These are phyloP conservation scores for Exocentrus adspersus DNA, from an alignment of 2,888 invertebrate species.

Conservation along the genomic window DNA sequence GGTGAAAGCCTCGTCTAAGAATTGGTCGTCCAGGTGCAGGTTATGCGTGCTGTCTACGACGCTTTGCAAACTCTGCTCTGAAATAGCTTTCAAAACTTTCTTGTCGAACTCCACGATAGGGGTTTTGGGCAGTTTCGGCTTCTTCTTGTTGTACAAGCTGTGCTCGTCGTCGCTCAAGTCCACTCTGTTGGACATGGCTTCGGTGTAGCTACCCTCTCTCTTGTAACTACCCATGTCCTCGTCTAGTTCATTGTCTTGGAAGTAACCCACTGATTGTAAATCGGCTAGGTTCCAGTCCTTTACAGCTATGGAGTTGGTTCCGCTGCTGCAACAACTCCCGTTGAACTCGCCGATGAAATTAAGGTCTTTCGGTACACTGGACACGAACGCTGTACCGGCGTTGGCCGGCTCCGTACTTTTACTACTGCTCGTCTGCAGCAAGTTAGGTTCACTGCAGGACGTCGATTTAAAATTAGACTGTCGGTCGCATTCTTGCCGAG, in stretches of 20 bases:
- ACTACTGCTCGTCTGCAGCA: slow-evolving; percentile 45
- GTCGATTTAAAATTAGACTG: slow-evolving; percentile 56
- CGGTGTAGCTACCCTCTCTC: slow-evolving; percentile 61
- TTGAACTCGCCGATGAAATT: slow-evolving; percentile 67
- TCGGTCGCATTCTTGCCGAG: slow-evolving; percentile 40
- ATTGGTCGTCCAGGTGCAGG: slow-evolving; percentile 32
- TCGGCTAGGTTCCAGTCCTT: slow-evolving; percentile 63
- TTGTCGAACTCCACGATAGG: slow-evolving; percentile 60
- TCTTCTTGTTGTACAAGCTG: slow-evolving; percentile 66
- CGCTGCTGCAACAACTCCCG: slow-evolving; percentile 28
- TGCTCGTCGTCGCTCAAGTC: slow-evolving; percentile 65
- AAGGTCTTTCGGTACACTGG: slow-evolving; percentile 73
- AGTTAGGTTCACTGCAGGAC: slow-evolving; percentile 62
- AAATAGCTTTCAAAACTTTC: slow-evolving; percentile 60
- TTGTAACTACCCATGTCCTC: slow-evolving; percentile 46
- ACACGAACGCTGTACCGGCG: slow-evolving; percentile 31
- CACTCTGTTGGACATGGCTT: slow-evolving; percentile 60
- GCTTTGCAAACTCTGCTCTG: slow-evolving; percentile 60
- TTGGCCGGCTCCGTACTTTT: neutral
- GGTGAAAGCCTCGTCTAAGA: slow-evolving; percentile 38
- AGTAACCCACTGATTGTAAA: slow-evolving; percentile 40
- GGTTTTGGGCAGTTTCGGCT: slow-evolving; percentile 57
- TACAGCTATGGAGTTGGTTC: slow-evolving; percentile 57
- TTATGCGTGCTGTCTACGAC: slow-evolving; percentile 45
- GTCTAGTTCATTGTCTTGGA: slow-evolving; percentile 22